Evolutionary conservation across 1,140 invertebrate genomes (phyloP).

Genomic region (Drosophila subpulchrella): DNA sequence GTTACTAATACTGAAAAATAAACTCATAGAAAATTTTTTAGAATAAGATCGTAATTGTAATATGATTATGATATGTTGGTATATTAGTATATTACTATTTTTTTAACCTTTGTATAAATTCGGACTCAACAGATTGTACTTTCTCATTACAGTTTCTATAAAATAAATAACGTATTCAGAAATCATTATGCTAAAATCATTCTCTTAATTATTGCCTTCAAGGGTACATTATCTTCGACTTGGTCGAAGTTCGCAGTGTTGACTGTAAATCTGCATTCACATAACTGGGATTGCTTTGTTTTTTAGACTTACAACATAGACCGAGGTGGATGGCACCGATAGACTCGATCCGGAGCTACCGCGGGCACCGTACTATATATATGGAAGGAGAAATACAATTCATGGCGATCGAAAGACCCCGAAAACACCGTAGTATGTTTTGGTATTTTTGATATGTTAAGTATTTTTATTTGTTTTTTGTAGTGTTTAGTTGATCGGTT

Average conservation of each 20-base stretch:
- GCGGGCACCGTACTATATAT: conserved; percentile 84
- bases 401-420: conserved; percentile 26
- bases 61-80: no score
- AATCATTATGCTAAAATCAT: background rate
- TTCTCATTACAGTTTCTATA: no score
- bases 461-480: conserved; percentile 17
- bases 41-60: background rate
- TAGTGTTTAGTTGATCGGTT: conserved; percentile 26
- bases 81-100: no score
- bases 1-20: no score
- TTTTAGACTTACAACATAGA: conserved; percentile 87
- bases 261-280: conserved; percentile 24
- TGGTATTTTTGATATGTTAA: background rate
- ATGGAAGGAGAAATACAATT: conserved; percentile 8
- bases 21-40: background rate
- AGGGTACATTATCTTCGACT: conserved; percentile 37
- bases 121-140: no score
- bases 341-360: conserved; percentile 90
- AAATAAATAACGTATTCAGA: background rate
- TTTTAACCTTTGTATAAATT: no score
- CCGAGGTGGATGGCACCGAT: conserved; percentile 89
- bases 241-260: conserved; percentile 16
- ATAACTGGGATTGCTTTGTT: conserved; percentile 54
- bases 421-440: conserved; percentile 14
- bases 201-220: conserved; percentile 5